Percentiles rank a stretch among this genome's conserved stretches.
Conservation (phyloP, 2,113 vertebrate genomes). For the Oreocharis arfaki region DNA sequence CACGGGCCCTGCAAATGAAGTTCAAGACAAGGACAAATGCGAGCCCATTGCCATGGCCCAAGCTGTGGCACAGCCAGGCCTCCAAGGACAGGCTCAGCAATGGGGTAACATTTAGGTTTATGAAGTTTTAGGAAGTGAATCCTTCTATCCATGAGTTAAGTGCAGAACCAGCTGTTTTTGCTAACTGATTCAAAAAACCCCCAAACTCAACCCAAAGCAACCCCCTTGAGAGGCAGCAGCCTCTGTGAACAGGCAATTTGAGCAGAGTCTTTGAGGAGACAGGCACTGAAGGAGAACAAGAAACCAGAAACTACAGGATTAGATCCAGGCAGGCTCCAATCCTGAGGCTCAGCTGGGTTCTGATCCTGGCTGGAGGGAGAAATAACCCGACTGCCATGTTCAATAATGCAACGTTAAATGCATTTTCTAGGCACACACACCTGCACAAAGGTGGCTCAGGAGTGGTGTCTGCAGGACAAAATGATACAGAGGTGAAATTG, state of each 20-base stretch:
- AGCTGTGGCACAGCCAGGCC: neutral
- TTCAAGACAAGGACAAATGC: neutral
- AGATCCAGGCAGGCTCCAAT: neutral
- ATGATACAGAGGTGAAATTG: neutral
- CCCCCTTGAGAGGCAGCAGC: neutral
- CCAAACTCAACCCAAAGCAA: neutral
- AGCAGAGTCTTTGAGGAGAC: neutral
- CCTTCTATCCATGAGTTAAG: neutral
- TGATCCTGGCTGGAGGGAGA: neutral
- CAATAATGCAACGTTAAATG: neutral
- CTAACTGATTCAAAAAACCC: neutral
- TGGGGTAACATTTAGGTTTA: accelerated
- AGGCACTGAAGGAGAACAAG: neutral
- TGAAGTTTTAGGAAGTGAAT: neutral
- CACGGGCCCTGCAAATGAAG: neutral
- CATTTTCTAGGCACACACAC: neutral
- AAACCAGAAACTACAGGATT: accelerated
- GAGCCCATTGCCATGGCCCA: neutral
- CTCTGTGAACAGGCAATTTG: neutral
- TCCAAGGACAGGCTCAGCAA: neutral
- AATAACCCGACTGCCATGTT: accelerated
- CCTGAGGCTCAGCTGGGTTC: neutral
- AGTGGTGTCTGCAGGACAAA: neutral
- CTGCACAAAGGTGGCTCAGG: neutral
- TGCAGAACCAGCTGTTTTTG: neutral